These are phyloP conservation scores for Xiphophorus maculatus DNA, from an alignment of 2,113 vertebrate species.

Conservation along the genomic window DNA sequence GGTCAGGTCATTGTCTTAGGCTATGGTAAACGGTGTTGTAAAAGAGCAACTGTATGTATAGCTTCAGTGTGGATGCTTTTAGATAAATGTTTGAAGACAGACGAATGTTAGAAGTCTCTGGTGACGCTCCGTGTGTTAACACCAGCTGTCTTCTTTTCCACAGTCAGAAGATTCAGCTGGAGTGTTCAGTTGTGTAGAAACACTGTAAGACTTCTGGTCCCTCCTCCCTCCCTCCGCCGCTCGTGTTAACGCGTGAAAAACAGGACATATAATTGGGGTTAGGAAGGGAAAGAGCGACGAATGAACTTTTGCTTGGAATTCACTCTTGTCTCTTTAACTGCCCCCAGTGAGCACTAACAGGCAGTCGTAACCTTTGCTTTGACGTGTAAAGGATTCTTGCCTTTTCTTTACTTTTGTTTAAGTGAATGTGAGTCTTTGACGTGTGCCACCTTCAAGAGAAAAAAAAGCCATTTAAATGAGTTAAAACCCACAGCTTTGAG, in stretches of 20 bases:
- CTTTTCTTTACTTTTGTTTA: conserved; percentile 69
- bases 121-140: conserved; percentile 61
- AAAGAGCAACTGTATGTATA: conserved; percentile 77
- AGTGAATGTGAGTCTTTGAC: conserved; percentile 80
- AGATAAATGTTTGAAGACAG: conserved; percentile 80
- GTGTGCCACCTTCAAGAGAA: conserved; percentile 79
- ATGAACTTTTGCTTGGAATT: conserved; percentile 62
- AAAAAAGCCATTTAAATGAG: conserved; percentile 84
- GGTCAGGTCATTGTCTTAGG: conserved; percentile 77
- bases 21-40: conserved; percentile 72
- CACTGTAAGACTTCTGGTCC: conserved; percentile 77
- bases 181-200: conserved; percentile 71
- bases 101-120: conserved; percentile 82
- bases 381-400: conserved; percentile 74
- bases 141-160: conserved; percentile 58
- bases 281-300: conserved; percentile 53
- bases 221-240: conserved; percentile 61
- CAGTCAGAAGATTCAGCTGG: conserved; percentile 53
- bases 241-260: conserved; percentile 60
- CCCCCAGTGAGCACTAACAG: conserved; percentile 79
- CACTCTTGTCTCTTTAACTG: conserved; percentile 65
- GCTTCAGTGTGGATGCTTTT: conserved; percentile 78
- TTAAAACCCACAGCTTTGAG: conserved; percentile 84
- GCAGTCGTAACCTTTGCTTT: conserved; percentile 76
- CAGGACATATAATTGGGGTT: conserved; percentile 37